Base-by-base conservation (phyloP, 2,888 invertebrate genomes). In the Frankliniella fusca region DNA sequence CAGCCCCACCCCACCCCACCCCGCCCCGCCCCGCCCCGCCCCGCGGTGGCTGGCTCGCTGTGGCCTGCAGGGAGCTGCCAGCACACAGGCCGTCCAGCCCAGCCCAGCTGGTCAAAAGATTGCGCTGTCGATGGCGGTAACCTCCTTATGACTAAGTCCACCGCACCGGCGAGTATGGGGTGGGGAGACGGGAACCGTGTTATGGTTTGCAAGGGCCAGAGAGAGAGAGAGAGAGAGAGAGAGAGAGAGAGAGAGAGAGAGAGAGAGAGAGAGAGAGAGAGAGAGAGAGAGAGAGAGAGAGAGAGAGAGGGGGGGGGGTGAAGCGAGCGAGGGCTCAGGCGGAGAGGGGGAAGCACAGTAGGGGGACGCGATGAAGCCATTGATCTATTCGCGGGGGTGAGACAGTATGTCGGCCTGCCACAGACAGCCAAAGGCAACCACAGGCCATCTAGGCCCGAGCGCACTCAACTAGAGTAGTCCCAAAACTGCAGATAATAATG, bases 71-170 rank as follows among this genome's bases (percentile, higher is more conserved):
- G 38, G 38, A 38, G 38, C 61, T 1, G 61, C 18, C 61, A 11
- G 61, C 15, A 27, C 27, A 23, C 65, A 3, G 9, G 70, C 70
- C 7, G 27, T 9, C 23, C 70, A 38, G 70, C 70, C 70, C 70
- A 23, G 70, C 11, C 23, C 20, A 23, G 70, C 12, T 23, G 70
- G 70, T 76, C 12, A 76, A 76, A 23, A 27, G 70, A 76, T 76
- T 76, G 70, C 70, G 70, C 70, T 76, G 70, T 76, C 70, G 70
- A 76, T 76, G 70, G 27, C 70, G 70, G 70, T 76, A 76, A 76
- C 70, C 70, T 76, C 70, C 70, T 76, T 76, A 76, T 23, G 54
- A 54, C 54, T 54, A 54, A 54, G 38, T 38, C 38, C 38, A 38
- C 38, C 38, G 38, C 38, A 38, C 38, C 38, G 38, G 61, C 61